Percentiles rank a stretch among this genome's conserved stretches.
Evolutionary conservation across 2,797 vertebrate species (phyloP).

Genomic region (Malacoraja senta): DNA sequence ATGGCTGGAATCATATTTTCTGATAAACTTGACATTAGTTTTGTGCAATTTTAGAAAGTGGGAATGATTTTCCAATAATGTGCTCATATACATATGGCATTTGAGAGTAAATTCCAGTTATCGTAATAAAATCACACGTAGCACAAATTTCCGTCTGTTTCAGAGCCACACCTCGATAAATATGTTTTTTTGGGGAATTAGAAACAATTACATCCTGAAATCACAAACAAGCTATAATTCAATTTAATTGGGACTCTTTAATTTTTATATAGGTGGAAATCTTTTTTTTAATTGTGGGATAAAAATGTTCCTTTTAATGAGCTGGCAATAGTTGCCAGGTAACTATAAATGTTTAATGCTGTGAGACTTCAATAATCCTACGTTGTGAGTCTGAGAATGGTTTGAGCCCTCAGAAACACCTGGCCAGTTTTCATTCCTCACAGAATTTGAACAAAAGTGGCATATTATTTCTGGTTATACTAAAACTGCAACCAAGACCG

Average conservation of each 20-base stretch:
- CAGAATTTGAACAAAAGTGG: conserved; percentile 37
- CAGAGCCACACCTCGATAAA: not conserved
- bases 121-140: not conserved
- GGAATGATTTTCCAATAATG: not conserved
- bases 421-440: not conserved
- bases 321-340: not conserved
- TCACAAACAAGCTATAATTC: not conserved
- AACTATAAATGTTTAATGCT: conserved; percentile 23
- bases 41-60: not conserved
- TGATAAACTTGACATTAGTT: not conserved
- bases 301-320: not conserved
- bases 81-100: not conserved
- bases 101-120: not conserved
- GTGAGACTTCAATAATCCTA: not conserved
- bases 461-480: conserved; percentile 56
- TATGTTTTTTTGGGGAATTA: not conserved
- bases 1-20: not conserved
- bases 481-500: conserved; percentile 54
- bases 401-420: not conserved
- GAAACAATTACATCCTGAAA: conserved; percentile 17
- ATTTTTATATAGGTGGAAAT: conserved; percentile 18
- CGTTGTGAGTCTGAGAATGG: not conserved
- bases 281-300: conserved; percentile 30
- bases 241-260: conserved; percentile 21
- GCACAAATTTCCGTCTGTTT: not conserved